Percentiles rank a stretch among this genome's conserved stretches.
phyloP scores from a whole-genome alignment of 1,140 invertebrate genomes.

The Argopecten irradians region DNA sequence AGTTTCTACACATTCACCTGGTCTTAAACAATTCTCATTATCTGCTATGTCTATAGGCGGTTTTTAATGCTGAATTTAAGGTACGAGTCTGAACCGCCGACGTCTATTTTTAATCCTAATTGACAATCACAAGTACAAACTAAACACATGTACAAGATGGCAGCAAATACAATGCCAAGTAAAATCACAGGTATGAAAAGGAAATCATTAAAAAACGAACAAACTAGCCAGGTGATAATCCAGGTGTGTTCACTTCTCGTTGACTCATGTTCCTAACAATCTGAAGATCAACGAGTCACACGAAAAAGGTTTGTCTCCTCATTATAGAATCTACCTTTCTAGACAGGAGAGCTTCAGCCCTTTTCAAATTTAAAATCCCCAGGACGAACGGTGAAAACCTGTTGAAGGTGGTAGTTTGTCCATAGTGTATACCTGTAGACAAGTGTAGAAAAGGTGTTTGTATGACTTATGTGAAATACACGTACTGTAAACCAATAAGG shows the following conservation, averaged over 20 bases:
- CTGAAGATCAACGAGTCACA: not conserved
- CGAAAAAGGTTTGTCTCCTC: not conserved
- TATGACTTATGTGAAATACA: not conserved
- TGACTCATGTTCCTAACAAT: not conserved
- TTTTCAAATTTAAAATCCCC: constrained; percentile 18
- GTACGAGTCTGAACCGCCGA: not conserved
- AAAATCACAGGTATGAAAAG: not conserved
- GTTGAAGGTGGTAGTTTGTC: not conserved
- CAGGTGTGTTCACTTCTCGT: not conserved
- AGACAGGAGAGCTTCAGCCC: not conserved
- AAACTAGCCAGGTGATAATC: not conserved
- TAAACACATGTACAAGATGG: not conserved
- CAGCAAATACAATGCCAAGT: not conserved
- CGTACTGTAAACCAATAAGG: not conserved
- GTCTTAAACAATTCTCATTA: not conserved
- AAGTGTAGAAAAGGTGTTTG: not conserved
- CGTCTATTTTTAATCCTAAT: not conserved
- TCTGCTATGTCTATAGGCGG: not conserved
- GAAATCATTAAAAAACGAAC: not conserved
- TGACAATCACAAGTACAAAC: not conserved
- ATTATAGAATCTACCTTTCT: constrained; percentile 2
- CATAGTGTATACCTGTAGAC: not conserved
- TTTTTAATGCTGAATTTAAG: too few relatives aligned
- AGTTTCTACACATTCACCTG: not conserved
- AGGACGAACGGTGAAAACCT: not conserved